Evolutionary conservation across 2,888 invertebrate species (phyloP), one percentile per base, ranked within the genome.

Genomic region (Phyllotreta cruciferae): DNA sequence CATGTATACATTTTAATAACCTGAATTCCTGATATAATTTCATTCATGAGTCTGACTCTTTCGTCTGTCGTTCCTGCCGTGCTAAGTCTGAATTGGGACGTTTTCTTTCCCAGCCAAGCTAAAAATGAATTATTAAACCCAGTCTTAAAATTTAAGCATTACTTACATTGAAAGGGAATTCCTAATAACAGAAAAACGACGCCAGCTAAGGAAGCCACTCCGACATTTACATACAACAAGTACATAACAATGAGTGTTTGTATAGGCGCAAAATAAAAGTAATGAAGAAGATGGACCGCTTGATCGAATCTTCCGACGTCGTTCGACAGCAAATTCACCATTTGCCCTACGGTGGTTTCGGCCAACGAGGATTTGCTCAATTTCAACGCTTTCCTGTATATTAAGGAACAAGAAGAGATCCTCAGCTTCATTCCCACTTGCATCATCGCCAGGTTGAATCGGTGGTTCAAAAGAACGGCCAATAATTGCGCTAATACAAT

Each of bases 1-100:
- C 96, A 97, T 0, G 95, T 92, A 75, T 95, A 97, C 95, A 96
- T 96, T 83, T 97, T 97, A 70, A 97, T 93, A 0, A 96, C 94
- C 82, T 94, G 88, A 77, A 94, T 92, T 0, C 94, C 96, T 73
- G 88, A 87, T 47, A 96, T 88, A 38, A 94, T 90, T 82, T 94
- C 96, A 76, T 92, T 94, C 93, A 96, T 96, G 0, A 96, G 79
- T 10, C 92, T 84, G 1, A 97, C 90, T 5, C 97, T 82, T 70
- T 92, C 86, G 80, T 97, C 96, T 0, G 95, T 94, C 56, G 90
- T 84, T 38, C 87, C 79, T 0, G 95, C 93, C 0, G 92, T 92
- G 75, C 90, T 87, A 68, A 92, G 77, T 45, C 93, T 86, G 39
- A 90, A 81, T 38, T 86, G 86, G 0, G 93, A 92, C 0, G 90